Evolutionary conservation across 2,888 invertebrate genomes (phyloP).

Genomic region (Agrotis exclamationis): DNA sequence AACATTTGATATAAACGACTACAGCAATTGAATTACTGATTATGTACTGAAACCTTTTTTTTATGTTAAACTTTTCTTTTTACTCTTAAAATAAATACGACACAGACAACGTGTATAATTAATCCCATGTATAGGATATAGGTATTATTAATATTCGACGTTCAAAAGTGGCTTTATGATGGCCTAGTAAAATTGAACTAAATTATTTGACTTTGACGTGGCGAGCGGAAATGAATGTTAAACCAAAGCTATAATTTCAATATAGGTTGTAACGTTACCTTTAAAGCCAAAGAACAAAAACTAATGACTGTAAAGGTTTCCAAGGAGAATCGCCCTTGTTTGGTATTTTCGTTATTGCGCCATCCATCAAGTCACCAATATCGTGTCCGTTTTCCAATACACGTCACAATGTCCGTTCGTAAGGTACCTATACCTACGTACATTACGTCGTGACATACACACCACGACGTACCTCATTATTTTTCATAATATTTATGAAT

Average conservation of each 20-base stretch:
- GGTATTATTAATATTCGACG: not conserved
- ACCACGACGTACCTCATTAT: no score
- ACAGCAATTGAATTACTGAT: slow-evolving; percentile 3
- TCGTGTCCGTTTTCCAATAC: slow-evolving; percentile 39
- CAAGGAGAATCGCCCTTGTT: slow-evolving; percentile 5
- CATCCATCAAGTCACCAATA: slow-evolving; percentile 35
- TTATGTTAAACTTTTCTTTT: not conserved
- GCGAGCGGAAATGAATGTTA: not conserved
- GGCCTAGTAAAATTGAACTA: no score
- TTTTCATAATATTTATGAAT: not conserved
- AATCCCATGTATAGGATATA: no score
- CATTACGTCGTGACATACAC: not conserved
- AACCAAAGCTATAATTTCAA: not conserved
- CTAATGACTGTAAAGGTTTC: not conserved
- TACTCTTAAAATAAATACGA: no score
- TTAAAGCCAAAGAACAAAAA: not conserved
- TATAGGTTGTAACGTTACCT: not conserved
- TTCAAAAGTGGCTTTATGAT: no score
- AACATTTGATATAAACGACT: not conserved
- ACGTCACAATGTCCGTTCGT: slow-evolving; percentile 31
- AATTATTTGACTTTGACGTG: no score
- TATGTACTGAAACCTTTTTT: not conserved
- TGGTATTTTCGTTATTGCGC: slow-evolving; percentile 28
- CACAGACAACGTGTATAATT: no score
- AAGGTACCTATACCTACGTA: not conserved